Evolutionary conservation across 2,797 vertebrate species (phyloP).

Genomic region (Bovichtus diacanthus): DNA sequence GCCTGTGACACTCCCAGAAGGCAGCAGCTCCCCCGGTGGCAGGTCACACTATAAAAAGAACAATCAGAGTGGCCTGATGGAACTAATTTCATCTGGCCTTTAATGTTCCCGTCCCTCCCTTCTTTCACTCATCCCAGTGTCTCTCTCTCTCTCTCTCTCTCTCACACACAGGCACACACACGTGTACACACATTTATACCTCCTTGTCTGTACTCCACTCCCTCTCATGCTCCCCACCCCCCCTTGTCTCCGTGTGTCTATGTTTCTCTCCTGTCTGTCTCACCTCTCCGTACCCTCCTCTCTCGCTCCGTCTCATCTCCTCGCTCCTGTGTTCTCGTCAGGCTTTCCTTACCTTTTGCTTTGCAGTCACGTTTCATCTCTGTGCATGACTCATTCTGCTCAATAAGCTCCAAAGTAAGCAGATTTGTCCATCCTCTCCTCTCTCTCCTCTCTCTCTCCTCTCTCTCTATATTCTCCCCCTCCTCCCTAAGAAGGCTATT

Average conservation of each 20-base stretch:
- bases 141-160: no score
- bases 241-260: conserved; percentile 32
- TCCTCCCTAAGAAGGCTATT: conserved; percentile 86
- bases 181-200: conserved; percentile 32
- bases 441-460: conserved; percentile 23
- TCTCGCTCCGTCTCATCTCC: conserved; percentile 53
- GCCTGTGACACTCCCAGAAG: conserved; percentile 78
- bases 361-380: conserved; percentile 87
- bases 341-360: conserved; percentile 84
- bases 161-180: background rate
- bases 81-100: conserved; percentile 86
- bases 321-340: conserved; percentile 59
- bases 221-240: background rate
- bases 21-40: conserved; percentile 74
- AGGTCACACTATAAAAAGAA: conserved; percentile 84
- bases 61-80: conserved; percentile 81
- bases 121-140: conserved; percentile 37
- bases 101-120: conserved; percentile 65
- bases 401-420: conserved; percentile 91
- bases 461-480: conserved; percentile 35
- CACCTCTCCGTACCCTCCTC: conserved; percentile 65
- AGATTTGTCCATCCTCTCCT: conserved; percentile 86
- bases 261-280: conserved; percentile 53
- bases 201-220: conserved; percentile 32
- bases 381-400: conserved; percentile 88